Conservation (phyloP, 1,140 invertebrate species). For the Anoplolepis gracilipes region DNA sequence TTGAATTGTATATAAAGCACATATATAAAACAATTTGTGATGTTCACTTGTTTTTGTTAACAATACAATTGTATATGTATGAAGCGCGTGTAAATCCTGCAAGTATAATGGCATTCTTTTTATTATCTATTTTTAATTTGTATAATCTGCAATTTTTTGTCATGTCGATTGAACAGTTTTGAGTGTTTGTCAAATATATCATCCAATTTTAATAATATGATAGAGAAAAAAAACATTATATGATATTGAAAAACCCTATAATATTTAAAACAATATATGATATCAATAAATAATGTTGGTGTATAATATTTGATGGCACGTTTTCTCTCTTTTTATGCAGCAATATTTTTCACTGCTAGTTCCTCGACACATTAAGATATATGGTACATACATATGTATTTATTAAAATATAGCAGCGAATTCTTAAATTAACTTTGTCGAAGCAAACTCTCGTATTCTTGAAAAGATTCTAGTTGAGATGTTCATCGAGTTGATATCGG, state of each 20-base stretch:
- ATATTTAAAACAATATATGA: not conserved
- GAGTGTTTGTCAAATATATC: not conserved
- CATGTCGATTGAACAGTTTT: not conserved
- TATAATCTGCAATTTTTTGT: not conserved
- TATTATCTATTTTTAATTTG: not conserved
- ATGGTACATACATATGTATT: too few species aligned
- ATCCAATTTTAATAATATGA: not conserved
- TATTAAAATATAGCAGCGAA: slow-evolving; percentile 33
- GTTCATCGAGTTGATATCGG: slow-evolving; percentile 41
- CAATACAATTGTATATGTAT: too few species aligned
- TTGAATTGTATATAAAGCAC: not conserved
- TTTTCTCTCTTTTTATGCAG: slow-evolving; percentile 19
- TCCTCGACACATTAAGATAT: slow-evolving; percentile 20
- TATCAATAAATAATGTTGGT: slow-evolving; percentile 44
- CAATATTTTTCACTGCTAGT: slow-evolving; percentile 45
- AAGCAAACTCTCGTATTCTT: slow-evolving; percentile 9
- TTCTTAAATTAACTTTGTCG: slow-evolving; percentile 23
- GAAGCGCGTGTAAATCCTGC: not conserved
- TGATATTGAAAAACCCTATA: not conserved
- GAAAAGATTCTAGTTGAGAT: slow-evolving; percentile 53
- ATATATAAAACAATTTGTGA: too few species aligned
- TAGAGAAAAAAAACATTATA: not conserved
- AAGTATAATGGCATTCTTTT: not conserved
- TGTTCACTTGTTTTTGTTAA: too few species aligned
- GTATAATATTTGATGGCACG: slow-evolving; percentile 55